These are phyloP conservation scores for Clarias macrocephalus DNA, from an alignment of 2,113 vertebrate genomes.

Conservation along the genomic window DNA sequence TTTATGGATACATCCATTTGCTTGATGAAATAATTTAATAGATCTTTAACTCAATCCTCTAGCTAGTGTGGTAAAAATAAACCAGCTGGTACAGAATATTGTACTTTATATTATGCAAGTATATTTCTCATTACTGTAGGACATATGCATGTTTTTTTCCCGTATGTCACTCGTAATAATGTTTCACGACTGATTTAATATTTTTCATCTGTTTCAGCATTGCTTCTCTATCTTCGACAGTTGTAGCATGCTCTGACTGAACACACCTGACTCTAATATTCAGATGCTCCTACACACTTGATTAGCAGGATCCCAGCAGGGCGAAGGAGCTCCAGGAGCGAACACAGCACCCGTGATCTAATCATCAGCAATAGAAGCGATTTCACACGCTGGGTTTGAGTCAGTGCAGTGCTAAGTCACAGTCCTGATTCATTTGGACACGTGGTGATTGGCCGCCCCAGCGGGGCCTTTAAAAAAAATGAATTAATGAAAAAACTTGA, in stretches of 20 bases:
- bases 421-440: conserved; percentile 13
- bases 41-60: not conserved
- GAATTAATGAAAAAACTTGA: not conserved
- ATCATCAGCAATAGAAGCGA: conserved; percentile 24
- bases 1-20: not conserved
- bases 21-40: not conserved
- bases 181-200: not conserved
- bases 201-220: not conserved
- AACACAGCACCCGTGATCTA: conserved; percentile 9
- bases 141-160: not conserved
- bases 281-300: conserved; percentile 29
- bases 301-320: conserved; percentile 35
- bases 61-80: not conserved
- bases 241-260: not conserved
- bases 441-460: not conserved
- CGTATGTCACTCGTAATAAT: not conserved
- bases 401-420: not conserved
- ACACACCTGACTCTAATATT: conserved; percentile 35
- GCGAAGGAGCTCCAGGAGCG: not conserved
- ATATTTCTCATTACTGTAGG: not conserved
- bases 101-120: not conserved
- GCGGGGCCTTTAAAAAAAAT: not conserved
- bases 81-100: not conserved
- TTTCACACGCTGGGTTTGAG: conserved; percentile 18
- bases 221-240: conserved; percentile 9